These are phyloP conservation scores for Xestia c-nigrum DNA, from an alignment of 2,888 invertebrate genomes.

Conservation along the genomic window DNA sequence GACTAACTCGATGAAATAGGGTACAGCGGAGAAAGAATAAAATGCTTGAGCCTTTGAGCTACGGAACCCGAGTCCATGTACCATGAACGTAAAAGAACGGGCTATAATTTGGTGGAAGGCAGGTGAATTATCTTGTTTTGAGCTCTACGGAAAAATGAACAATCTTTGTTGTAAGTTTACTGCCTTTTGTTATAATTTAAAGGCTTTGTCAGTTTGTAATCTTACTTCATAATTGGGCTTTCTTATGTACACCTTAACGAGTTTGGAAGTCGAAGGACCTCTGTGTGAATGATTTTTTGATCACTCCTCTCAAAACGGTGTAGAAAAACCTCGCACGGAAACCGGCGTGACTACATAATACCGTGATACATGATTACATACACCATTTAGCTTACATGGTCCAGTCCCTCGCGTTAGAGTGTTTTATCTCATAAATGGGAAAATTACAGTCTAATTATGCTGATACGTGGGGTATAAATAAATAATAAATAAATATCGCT, in stretches of 20 bases:
- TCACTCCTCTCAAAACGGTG: not conserved
- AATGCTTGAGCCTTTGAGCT: slow-evolving; percentile 51
- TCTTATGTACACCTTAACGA: not conserved
- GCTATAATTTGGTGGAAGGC: slow-evolving; percentile 31
- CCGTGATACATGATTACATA: not conserved
- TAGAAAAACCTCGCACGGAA: not conserved
- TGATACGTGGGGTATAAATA: not conserved
- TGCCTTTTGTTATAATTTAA: not conserved
- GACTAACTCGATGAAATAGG: slow-evolving; percentile 62
- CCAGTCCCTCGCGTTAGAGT: not conserved
- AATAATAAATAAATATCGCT: no score
- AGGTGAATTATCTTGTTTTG: slow-evolving; percentile 37
- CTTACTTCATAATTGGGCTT: not conserved
- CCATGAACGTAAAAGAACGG: slow-evolving; percentile 38
- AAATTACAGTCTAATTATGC: not conserved
- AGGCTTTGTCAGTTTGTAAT: not conserved
- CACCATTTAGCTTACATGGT: not conserved
- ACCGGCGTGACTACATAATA: not conserved
- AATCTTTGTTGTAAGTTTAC: slow-evolving; percentile 9
- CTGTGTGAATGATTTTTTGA: not conserved
- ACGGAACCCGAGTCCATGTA: slow-evolving; percentile 25
- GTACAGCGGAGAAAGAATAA: slow-evolving; percentile 50
- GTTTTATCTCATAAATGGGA: not conserved
- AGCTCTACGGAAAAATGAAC: slow-evolving; percentile 30
- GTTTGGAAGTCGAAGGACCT: not conserved